Evolutionary conservation across 2,113 vertebrate genomes (phyloP), one percentile per base, ranked within the genome.

Genomic region (Puffinus mauretanicus): DNA sequence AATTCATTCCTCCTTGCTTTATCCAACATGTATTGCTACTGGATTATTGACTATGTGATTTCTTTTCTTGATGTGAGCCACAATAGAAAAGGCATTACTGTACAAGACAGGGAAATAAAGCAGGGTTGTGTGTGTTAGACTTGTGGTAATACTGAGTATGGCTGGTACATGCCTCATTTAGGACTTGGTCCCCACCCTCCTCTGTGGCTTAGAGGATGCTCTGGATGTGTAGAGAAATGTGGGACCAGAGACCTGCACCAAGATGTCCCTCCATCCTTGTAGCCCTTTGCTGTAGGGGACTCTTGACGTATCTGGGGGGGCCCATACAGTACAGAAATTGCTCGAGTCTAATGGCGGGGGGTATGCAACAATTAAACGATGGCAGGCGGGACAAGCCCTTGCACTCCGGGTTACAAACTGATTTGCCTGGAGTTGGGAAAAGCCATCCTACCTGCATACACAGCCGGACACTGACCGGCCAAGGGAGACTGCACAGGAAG

Each of bases 21-120:
- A 49, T 80, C 49, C 72, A 66, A 18, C 5, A 1, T 16, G 36
- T 24, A 25, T 40, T 83, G 38, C 64, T 90, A 42, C 42, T 78
- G 80, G 47, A 49, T 96, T 96, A 95, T 88, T 75, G 86, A 88
- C 90, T 71, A 25, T 69, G 64, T 73, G 60, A 86, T 95, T 93
- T 90, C 49, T 91, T 76, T 90, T 73, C 64, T 88, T 81, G 47
- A 51, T 88, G 82, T 22, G 54, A 85, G 17, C n/a, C 34, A 69
- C 69, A 88, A 52, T 60, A 86, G 90, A 82, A 71, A 90, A 88
- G 26, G 38, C 52, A 78, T 81, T 92, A 51, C 60, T 71, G 29
- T 60, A 61, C 34, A 44, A 65, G 86, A 21, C 29, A 84, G 72
- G 75, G 80, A 83, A 75, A 88, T 86, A 92, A 90, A 90, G 67